A percentile compares a stretch with the other conserved stretches of the same genome.
Evolutionary conservation across 1,140 invertebrate genomes (phyloP).

Genomic region (Muscidifurax raptorellus): DNA sequence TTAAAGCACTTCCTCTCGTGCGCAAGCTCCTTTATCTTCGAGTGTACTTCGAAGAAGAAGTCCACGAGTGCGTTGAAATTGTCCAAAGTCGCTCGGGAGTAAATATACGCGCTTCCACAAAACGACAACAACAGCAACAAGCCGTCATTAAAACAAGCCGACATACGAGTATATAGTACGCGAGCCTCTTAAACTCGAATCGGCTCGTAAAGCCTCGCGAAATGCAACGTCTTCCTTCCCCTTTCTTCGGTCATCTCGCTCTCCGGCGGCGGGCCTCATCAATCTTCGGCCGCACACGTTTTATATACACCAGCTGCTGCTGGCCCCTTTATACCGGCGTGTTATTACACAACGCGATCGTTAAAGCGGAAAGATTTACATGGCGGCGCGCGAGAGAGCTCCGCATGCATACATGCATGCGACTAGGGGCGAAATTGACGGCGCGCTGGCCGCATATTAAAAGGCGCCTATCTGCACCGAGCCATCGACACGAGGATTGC

Average conservation of each 20-base stretch:
- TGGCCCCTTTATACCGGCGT: conserved; percentile 11
- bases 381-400: neutral
- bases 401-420: conserved; percentile 14
- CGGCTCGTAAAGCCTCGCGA: no score
- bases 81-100: no score
- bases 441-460: conserved; percentile 11
- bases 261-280: conserved; percentile 7
- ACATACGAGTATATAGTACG: no score
- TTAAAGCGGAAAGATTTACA: conserved; percentile 45
- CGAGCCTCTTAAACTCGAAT: no score
- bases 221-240: neutral
- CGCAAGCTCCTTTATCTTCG: no score
- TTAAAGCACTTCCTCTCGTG: no score
- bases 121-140: no score
- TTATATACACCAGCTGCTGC: neutral
- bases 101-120: no score
- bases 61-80: no score
- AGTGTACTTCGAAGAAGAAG: no score
- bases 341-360: conserved; percentile 38
- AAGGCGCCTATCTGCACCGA: conserved; percentile 2
- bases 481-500: conserved; percentile 25
- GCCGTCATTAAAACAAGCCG: no score
- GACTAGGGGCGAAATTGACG: conserved; percentile 31
- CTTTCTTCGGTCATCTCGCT: neutral
- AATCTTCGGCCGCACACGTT: conserved; percentile 30